Conservation (phyloP, 2,888 invertebrate genomes). For the Oligia latruncula region DNA sequence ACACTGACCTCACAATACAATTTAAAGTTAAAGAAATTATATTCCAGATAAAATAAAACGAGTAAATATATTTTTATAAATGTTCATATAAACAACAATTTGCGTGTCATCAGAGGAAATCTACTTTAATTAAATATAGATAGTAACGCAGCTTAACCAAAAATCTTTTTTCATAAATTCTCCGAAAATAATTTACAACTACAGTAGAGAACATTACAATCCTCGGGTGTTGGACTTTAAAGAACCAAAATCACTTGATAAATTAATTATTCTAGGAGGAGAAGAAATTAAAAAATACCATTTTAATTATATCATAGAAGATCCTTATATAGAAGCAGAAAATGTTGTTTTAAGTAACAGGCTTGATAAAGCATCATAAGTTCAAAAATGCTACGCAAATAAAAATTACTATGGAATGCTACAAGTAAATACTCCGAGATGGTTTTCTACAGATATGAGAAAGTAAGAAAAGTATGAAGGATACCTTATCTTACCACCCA, state of each 20-base stretch:
- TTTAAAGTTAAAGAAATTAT: not conserved
- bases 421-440: not conserved
- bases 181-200: conserved; percentile 63
- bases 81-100: conserved; percentile 47
- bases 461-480: conserved; percentile 17
- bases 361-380: not conserved
- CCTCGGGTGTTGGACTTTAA: conserved; percentile 83
- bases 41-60: not conserved
- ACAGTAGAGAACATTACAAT: conserved; percentile 72
- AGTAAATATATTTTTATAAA: conserved; percentile 41
- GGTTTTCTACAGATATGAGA: conserved; percentile 15
- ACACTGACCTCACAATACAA: not conserved
- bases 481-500: conserved; percentile 53
- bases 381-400: not conserved
- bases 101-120: conserved; percentile 39
- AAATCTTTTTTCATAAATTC: conserved; percentile 52
- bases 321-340: not conserved
- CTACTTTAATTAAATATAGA: conserved; percentile 43
- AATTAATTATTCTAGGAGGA: conserved; percentile 63
- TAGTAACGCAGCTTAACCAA: conserved; percentile 55
- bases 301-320: not conserved
- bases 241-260: conserved; percentile 87
- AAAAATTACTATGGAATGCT: not conserved
- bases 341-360: not conserved
- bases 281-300: conserved; percentile 82